phyloP scores from a whole-genome alignment of 2,888 invertebrate species.

The Dendrolimus houi region DNA sequence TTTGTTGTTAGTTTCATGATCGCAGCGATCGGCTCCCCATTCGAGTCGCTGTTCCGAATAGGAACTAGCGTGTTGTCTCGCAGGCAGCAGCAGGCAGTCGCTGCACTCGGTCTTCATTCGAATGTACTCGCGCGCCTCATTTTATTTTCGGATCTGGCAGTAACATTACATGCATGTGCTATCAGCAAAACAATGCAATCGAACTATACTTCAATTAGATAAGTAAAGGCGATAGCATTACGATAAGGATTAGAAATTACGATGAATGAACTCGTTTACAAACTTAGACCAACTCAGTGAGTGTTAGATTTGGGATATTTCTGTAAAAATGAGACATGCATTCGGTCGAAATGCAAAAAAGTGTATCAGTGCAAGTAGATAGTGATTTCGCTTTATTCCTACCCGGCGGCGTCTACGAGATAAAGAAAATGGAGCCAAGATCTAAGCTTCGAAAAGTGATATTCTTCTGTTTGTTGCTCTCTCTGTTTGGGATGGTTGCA shows the following conservation, averaged over 20 bases:
- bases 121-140: conserved; percentile 21
- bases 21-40: conserved; percentile 8
- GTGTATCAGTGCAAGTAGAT: conserved; percentile 90
- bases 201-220: conserved; percentile 32
- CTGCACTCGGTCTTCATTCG: conserved; percentile 7
- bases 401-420: conserved; percentile 87
- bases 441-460: conserved; percentile 87
- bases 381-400: conserved; percentile 88
- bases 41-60: conserved; percentile 18
- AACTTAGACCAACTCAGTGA: conserved; percentile 35
- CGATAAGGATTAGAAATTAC: conserved; percentile 33
- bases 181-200: conserved; percentile 47
- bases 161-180: conserved; percentile 31
- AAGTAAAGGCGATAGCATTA: conserved; percentile 16
- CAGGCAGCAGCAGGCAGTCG: conserved; percentile 10
- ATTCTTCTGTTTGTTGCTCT: conserved; percentile 87
- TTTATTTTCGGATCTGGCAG: conserved; percentile 41
- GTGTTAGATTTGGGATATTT: conserved; percentile 45
- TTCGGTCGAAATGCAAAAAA: conserved; percentile 80
- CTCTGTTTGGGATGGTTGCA: conserved; percentile 90
- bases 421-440: conserved; percentile 91
- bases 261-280: conserved; percentile 25
- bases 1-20: background rate
- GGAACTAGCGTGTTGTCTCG: conserved; percentile 14
- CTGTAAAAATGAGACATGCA: conserved; percentile 75